Conservation (phyloP, 2,797 vertebrate species). For the Mormyrus proboscirostris region DNA sequence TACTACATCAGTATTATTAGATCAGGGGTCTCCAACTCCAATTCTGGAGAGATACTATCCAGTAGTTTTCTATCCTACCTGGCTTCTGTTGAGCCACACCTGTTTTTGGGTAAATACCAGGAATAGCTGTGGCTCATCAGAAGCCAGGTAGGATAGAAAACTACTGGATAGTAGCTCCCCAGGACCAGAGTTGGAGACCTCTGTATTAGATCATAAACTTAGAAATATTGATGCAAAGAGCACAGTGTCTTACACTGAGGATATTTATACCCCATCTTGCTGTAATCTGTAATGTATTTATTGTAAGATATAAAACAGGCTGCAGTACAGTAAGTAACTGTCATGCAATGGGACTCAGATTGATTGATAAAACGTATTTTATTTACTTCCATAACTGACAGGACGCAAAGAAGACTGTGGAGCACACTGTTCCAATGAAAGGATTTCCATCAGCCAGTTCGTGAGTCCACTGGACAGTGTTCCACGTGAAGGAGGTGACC, state of each 20-base stretch:
- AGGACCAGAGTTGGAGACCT: no score
- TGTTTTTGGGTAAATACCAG: no score
- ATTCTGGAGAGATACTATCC: no score
- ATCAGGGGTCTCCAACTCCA: neutral
- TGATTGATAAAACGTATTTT: neutral
- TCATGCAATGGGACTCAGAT: neutral
- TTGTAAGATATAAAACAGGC: neutral
- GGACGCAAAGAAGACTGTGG: neutral
- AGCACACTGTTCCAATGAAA: neutral
- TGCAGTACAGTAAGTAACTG: neutral
- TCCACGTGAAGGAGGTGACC: neutral
- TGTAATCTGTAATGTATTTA: neutral
- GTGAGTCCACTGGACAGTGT: neutral
- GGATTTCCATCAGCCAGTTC: neutral
- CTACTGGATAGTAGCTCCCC: no score
- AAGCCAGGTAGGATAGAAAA: no score
- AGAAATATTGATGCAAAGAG: neutral
- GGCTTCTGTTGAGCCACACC: no score
- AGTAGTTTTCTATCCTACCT: no score
- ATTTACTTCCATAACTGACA: neutral
- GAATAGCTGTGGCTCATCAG: no score
- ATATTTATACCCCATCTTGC: neutral
- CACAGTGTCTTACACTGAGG: neutral
- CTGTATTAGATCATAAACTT: neutral
- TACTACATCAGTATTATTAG: neutral